Evolutionary conservation across 1,140 invertebrate species (phyloP), one percentile per base, ranked within the genome.

Genomic region (Conus betulinus): DNA sequence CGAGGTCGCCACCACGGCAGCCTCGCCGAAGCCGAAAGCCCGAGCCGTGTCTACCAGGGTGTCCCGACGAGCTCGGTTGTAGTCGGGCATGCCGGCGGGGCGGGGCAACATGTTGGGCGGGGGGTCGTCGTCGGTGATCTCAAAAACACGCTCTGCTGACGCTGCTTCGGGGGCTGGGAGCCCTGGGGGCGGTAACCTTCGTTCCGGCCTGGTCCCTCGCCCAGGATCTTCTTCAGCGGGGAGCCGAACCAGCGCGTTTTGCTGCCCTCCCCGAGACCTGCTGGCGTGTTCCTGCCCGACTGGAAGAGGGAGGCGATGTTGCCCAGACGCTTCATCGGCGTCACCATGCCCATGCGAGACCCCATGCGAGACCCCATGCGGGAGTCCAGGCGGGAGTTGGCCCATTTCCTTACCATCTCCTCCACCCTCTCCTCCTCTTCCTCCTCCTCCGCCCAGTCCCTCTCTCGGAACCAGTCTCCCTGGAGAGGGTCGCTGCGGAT

Each of bases 1-100:
- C 8, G 27, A 10, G 27, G 27, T 8, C 11, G n/a, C 25, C 78
- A 79, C 78, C 27, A 51, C 27, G 7, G 82, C 53, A 55, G 82
- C 82, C n/a, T 63, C 82, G 25, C 82, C 82, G 82, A 84, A 84
- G 23, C 82, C 82, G 82, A 84, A 84, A 67, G 82, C 82, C 13
- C 82, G 53, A 17, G 82, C 82, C 23, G 57, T 84, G 23, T 84
- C 57, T n/a, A 63, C 57, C 10, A 84, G 4, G 6, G 82, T 84
- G 82, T 84, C 82, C 10, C 82, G 53, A 23, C 82, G 82, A 39
- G n/a, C 25, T 4, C 82, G 82, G 55, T 84, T 84, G 27, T 63
- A 84, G 57, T 63, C 82, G 55, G 82, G 82, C 53, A 84, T 60
- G 53, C 82, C 53, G 55, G 82, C 82, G 23, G 53, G 82, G 3